Conservation (phyloP, 2,113 vertebrate species). For the Zosterops hypoxanthus region DNA sequence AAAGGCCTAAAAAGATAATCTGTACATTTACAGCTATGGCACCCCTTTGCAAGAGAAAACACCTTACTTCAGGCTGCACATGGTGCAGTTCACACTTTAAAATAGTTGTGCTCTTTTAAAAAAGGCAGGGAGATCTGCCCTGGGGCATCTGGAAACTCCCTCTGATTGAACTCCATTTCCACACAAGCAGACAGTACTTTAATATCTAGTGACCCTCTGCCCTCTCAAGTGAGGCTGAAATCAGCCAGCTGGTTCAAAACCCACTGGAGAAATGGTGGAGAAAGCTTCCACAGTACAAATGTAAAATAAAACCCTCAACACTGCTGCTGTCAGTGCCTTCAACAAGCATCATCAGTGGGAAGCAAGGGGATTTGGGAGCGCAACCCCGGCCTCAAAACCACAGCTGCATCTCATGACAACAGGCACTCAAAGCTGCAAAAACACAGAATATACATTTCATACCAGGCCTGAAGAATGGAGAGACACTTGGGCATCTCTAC, state of each 20-base stretch:
- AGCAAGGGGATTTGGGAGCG: background rate
- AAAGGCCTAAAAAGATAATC: background rate
- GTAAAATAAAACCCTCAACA: background rate
- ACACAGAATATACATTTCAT: background rate
- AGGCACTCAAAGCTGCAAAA: background rate
- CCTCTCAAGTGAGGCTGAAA: background rate
- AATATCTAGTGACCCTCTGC: background rate
- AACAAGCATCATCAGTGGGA: background rate
- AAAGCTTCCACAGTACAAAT: background rate
- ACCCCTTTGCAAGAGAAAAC: background rate
- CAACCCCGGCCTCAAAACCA: background rate
- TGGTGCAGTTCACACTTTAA: background rate
- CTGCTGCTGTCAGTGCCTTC: background rate
- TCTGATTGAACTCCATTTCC: background rate
- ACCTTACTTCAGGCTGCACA: background rate
- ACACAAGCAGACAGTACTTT: background rate
- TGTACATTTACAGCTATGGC: background rate
- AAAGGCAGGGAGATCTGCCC: background rate
- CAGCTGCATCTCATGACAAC: background rate
- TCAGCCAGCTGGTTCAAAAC: conserved; percentile 1
- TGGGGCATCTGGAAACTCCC: background rate
- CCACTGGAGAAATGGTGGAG: background rate
- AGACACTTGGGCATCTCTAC: background rate
- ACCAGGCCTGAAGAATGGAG: background rate
- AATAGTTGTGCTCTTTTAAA: background rate